A percentile compares a stretch with the other conserved stretches of the same genome.
Evolutionary conservation across 2,797 vertebrate genomes (phyloP).

Genomic region (Enteromius mattozi): DNA sequence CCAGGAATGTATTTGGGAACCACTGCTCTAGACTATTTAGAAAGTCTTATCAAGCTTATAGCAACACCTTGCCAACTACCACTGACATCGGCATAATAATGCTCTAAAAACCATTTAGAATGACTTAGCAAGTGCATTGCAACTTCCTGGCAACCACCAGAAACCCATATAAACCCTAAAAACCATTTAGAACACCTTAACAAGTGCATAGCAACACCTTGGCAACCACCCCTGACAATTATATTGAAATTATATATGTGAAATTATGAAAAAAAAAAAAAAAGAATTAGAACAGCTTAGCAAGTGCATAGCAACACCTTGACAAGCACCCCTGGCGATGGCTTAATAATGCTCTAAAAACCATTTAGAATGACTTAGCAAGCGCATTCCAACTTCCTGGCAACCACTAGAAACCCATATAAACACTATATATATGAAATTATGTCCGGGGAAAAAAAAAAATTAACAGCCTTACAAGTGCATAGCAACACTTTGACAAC

Average conservation of each 20-base stretch:
- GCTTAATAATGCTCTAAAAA: neutral
- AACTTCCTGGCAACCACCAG: neutral
- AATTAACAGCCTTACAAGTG: neutral
- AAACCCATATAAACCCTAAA: neutral
- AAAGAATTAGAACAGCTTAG: neutral
- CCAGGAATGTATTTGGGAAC: too few species aligned
- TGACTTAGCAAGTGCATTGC: neutral
- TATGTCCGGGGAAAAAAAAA: too few species aligned
- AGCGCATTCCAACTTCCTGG: neutral
- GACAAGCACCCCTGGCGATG: neutral
- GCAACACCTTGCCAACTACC: neutral
- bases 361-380: neutral
- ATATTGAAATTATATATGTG: too few species aligned
- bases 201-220: neutral
- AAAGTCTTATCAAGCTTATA: neutral
- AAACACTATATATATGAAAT: too few species aligned
- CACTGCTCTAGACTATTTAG: neutral
- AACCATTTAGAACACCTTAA: neutral
- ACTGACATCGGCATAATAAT: neutral
- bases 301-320: neutral
- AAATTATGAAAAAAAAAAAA: too few species aligned
- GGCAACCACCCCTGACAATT: neutral
- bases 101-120: neutral
- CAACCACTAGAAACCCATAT: neutral
- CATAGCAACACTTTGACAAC: neutral